Base-by-base conservation (phyloP, 2,888 invertebrate genomes). In the Hermaeophaga mercurialis region DNA sequence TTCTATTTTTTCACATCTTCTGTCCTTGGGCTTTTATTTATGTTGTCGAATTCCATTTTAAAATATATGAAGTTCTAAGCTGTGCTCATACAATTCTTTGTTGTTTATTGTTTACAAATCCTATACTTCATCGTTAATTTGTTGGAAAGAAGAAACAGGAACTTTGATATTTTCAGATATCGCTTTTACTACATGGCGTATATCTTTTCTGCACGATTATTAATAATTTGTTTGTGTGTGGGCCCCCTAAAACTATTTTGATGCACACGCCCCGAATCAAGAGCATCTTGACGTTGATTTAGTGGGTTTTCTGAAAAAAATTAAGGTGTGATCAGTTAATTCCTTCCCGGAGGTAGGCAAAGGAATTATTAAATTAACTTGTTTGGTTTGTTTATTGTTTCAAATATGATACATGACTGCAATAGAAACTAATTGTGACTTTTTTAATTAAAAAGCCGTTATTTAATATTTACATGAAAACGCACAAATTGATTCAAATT, bases 161-260 rank as follows among this genome's bases (percentile, higher is more conserved):
- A 18, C 18, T 9, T 19, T 12, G 22, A n/a, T 34, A 14, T 34
- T 34, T n/a, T 8, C 5, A n/a, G 1, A 19, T 19, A 39, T 19
- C 39, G 12, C 19, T 19, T 11, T 39, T 6, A 39, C 39, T 39
- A 39, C 15, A 11, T 41, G 1, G 12, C 33, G 12, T 7, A 12
- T 14, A n/a, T 2, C 22, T 41, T 11, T 41, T 41, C 24, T n/a
- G 18, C 41, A 28, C 53, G 44, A 31, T 54, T 52, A 47, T 52
- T 44, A 38, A 36, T 73, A 70, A 71, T 72, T 70, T 70, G 70
- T 50, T 66, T 70, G 68, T 69, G 71, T 72, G 73, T 68, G 68
- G 68, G 67, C 66, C 50, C 12, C 31, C 41, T 59, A 61, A 54
- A 43, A 46, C 33, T 49, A 46, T 41, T 19, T 24, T 28, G 45